These are phyloP conservation scores for Cyclophora albipunctata DNA, from an alignment of 2,888 invertebrate genomes.

Conservation along the genomic window DNA sequence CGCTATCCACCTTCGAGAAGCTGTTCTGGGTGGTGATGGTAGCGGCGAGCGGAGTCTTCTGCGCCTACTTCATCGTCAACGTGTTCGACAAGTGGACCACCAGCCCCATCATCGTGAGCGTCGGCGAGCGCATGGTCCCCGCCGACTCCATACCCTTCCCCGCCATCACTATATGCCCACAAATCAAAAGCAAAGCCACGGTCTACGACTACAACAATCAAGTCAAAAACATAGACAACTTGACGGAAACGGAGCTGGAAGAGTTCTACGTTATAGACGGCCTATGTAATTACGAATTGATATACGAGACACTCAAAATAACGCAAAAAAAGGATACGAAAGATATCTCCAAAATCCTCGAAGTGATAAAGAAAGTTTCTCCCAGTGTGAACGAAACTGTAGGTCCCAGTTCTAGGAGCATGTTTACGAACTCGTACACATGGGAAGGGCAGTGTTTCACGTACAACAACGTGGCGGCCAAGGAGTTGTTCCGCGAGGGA, in stretches of 20 bases:
- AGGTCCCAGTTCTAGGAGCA: background rate
- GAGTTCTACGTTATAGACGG: background rate
- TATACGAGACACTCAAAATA: background rate
- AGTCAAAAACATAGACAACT: background rate
- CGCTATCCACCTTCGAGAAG: background rate
- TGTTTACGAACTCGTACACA: background rate
- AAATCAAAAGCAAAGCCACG: background rate
- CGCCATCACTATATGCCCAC: background rate
- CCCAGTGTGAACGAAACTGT: background rate
- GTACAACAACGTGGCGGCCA: slow-evolving; percentile 1
- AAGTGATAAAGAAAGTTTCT: background rate
- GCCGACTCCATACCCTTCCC: background rate
- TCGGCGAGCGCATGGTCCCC: background rate
- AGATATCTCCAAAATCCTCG: too few species aligned
- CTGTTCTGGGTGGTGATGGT: background rate
- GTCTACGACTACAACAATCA: background rate
- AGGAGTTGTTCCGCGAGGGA: slow-evolving; percentile 1
- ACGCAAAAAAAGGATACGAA: too few species aligned
- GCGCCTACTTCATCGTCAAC: background rate
- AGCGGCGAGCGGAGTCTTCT: background rate
- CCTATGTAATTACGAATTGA: background rate
- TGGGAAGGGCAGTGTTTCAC: slow-evolving; percentile 3
- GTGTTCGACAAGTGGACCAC: background rate
- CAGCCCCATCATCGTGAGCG: background rate
- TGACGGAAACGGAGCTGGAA: background rate